These are phyloP conservation scores for Mayetiola destructor DNA, from an alignment of 2,888 invertebrate genomes.

Conservation along the genomic window DNA sequence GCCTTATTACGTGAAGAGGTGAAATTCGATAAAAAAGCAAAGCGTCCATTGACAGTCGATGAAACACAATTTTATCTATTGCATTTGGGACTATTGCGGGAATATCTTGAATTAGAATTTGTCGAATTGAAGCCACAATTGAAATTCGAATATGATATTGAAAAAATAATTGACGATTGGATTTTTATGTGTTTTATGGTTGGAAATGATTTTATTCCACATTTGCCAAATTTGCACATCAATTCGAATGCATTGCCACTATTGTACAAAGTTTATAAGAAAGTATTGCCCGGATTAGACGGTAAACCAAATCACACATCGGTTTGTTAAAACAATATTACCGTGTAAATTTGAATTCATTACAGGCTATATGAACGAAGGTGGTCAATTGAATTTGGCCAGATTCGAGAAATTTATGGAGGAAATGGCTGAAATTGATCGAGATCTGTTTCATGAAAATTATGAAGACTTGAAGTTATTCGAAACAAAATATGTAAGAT, in stretches of 20 bases:
- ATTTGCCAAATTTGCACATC: slow-evolving; percentile 90
- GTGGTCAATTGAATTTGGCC: slow-evolving; percentile 63
- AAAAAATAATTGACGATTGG: slow-evolving; percentile 95
- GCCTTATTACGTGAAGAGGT: slow-evolving; percentile 87
- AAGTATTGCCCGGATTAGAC: slow-evolving; percentile 67
- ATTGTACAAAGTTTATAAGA: slow-evolving; percentile 77
- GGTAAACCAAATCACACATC: slow-evolving; percentile 40
- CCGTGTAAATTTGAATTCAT: slow-evolving; percentile 18
- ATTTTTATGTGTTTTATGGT: slow-evolving; percentile 92
- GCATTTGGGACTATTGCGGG: slow-evolving; percentile 80
- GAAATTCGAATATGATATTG: slow-evolving; percentile 66
- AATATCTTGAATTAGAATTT: slow-evolving; percentile 89
- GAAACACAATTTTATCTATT: slow-evolving; percentile 86
- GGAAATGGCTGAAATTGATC: slow-evolving; percentile 55
- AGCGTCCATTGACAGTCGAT: slow-evolving; percentile 58
- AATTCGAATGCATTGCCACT: slow-evolving; percentile 74
- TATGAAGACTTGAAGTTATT: neutral
- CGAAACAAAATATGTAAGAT: neutral
- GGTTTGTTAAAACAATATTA: neutral
- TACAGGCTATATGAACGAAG: slow-evolving; percentile 84
- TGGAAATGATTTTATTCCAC: slow-evolving; percentile 96
- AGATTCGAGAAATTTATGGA: slow-evolving; percentile 78
- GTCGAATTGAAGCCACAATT: slow-evolving; percentile 45
- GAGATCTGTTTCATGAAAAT: slow-evolving; percentile 58
- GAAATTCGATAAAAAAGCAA: slow-evolving; percentile 56